Conservation (phyloP, 2,888 invertebrate genomes). For the Ophonus ardosiacus region DNA sequence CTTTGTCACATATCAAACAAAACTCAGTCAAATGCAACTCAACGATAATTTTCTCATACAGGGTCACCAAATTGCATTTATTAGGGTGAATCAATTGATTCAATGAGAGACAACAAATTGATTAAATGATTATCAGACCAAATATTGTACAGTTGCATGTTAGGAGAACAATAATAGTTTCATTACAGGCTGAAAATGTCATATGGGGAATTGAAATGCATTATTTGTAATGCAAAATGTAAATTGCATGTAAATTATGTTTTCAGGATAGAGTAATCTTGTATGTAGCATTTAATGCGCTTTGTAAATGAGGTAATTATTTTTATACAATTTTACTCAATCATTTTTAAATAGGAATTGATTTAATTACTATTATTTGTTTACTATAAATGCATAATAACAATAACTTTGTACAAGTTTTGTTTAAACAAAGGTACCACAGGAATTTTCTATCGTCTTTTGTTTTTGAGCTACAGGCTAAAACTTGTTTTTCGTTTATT, state of each 20-base stretch:
- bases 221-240: background rate
- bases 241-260: background rate
- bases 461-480: too few species aligned
- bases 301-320: background rate
- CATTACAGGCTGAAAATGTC: background rate
- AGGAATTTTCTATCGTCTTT: too few species aligned
- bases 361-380: background rate
- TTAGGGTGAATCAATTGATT: background rate
- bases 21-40: background rate
- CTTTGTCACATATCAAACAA: background rate
- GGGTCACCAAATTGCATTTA: background rate
- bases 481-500: too few species aligned
- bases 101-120: conserved; percentile 2
- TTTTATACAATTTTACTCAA: background rate
- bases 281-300: background rate
- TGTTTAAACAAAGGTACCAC: too few species aligned
- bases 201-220: background rate
- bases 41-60: background rate
- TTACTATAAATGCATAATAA: background rate
- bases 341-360: background rate
- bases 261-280: background rate
- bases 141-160: background rate
- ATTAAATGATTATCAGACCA: background rate
- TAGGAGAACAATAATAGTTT: background rate
- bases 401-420: too few species aligned